These are phyloP conservation scores for Microcebus lehilahytsara DNA, from an alignment of 2,113 vertebrate genomes.

Conservation along the genomic window DNA sequence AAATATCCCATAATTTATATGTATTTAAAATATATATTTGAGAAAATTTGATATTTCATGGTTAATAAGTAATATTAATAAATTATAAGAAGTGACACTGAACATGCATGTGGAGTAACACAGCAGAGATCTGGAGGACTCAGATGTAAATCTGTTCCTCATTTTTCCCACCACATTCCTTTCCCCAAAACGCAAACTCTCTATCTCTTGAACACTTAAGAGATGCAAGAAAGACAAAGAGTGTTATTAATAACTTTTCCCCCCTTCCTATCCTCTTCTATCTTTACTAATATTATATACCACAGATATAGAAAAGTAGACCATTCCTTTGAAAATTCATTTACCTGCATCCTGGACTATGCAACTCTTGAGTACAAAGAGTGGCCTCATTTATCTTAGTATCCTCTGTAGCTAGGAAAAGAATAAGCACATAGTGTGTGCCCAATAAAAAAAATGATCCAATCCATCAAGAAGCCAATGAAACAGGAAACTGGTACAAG, in stretches of 20 bases:
- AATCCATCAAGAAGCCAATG: not conserved
- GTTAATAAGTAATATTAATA: not conserved
- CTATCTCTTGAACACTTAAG: not conserved
- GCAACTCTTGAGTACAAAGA: not conserved
- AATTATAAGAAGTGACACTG: not conserved
- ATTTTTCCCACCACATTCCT: not conserved
- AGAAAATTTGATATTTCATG: not conserved
- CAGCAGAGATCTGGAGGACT: not conserved
- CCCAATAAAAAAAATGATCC: not conserved
- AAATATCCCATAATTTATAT: not conserved
- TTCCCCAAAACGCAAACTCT: not conserved
- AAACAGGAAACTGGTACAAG: not conserved
- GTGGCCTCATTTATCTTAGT: not conserved
- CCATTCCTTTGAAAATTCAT: not conserved
- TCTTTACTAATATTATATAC: not conserved
- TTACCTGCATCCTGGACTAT: not conserved
- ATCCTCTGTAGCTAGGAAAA: not conserved
- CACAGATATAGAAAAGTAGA: not conserved
- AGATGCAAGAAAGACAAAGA: not conserved
- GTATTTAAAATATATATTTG: not conserved
- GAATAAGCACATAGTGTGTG: not conserved
- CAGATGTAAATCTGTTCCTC: not conserved
- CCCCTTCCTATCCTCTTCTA: not conserved
- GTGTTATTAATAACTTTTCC: not conserved
- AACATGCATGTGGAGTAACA: not conserved